Conservation (phyloP, 2,113 vertebrate genomes). For the Rhabdomys dilectus region DNA sequence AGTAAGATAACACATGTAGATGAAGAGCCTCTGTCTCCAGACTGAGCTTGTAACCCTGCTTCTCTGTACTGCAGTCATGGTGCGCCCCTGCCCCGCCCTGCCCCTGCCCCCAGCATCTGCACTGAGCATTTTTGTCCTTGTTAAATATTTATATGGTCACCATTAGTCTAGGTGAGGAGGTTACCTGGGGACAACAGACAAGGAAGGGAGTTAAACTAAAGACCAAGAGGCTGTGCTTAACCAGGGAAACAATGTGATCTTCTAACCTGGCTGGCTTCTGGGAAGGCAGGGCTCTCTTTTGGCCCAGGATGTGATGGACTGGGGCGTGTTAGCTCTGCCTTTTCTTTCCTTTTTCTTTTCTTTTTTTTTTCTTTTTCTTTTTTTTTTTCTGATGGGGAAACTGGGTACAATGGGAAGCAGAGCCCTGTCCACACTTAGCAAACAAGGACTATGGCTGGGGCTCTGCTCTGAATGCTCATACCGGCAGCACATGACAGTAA, state of each 20-base stretch:
- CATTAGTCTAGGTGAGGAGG: background rate
- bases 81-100: too few species aligned
- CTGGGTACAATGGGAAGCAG: background rate
- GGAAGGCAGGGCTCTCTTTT: background rate
- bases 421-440: background rate
- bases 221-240: background rate
- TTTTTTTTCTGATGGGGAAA: background rate
- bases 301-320: background rate
- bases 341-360: background rate
- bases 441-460: background rate
- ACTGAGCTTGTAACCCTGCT: background rate
- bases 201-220: background rate
- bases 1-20: background rate
- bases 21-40: background rate
- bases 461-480: accelerated
- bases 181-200: background rate
- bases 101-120: background rate
- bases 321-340: background rate
- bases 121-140: background rate
- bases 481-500: accelerated
- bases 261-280: background rate
- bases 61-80: accelerated
- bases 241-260: background rate
- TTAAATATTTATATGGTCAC: background rate
- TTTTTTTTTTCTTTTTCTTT: background rate